Base-by-base conservation (phyloP, 1,140 invertebrate genomes). In the Centruroides vittatus region DNA sequence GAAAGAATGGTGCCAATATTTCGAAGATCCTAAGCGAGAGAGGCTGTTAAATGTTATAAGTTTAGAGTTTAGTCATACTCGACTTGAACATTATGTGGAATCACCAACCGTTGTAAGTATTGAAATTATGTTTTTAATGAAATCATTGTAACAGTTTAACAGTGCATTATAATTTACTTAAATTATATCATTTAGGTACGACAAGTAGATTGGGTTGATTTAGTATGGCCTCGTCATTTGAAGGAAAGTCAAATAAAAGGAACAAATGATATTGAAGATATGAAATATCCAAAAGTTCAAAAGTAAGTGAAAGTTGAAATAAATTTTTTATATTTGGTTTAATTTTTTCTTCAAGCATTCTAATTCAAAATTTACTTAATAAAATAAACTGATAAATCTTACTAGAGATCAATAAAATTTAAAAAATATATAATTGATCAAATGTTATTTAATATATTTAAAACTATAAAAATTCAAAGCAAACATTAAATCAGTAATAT, bases 191-290 rank as follows among this genome's bases (percentile, higher is more conserved):
- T 56, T n/a, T 12, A 58, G 57, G 57, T 58, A 13, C 57, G 91
- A 52, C 86, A 93, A 73, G 81, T 98, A 41, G 95, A 98, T 78
- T 98, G 95, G 95, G 93, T 98, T 1, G 91, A 98, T 70, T 85
- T 85, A n/a, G 92, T 95, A 0, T 99, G 94, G 93, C 95, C 95
- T 4, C 76, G 86, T 52, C 86, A 95, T 73, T 78, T 97, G n/a
- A 95, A 95, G 75, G 89, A 94, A 70, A 84, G 86, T 67, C 93
- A 97, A 80, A 84, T 84, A 77, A 92, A 95, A 74, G 84, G 89
- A 3, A 58, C 57, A 23, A 97, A 97, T 77, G 79, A 89, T 3
- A 75, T 97, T 11, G 90, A 94, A 65, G 90, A 94, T 59, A 96
- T 97, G 93, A 95, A 92, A 81, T 98, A 98, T 72, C 94, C 95